Conservation (phyloP, 1,140 invertebrate species). For the Stegodyphus mimosarum region DNA sequence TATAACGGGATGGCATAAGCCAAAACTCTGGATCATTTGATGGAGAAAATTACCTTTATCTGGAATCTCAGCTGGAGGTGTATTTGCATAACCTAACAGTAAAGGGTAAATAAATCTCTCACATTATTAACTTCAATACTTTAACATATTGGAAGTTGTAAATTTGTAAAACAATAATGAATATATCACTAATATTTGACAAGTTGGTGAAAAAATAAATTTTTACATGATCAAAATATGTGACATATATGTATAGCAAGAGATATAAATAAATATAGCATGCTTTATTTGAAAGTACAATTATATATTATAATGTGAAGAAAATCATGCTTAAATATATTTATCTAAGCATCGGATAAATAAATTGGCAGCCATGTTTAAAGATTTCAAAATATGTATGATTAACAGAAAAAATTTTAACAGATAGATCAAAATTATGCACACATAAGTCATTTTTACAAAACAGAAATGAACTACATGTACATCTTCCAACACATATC, state of each 20-base stretch:
- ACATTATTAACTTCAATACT: background rate
- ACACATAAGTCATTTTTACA: too few relatives aligned
- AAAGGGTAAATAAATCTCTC: constrained; percentile 26
- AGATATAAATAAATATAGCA: background rate
- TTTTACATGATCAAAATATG: background rate
- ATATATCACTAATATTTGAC: background rate
- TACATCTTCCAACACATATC: too few relatives aligned
- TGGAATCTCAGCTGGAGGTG: constrained; percentile 25
- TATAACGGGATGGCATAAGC: constrained; percentile 66
- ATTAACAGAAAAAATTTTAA: too few relatives aligned
- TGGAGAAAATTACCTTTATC: constrained; percentile 65
- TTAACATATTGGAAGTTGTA: background rate
- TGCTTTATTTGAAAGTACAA: too few relatives aligned
- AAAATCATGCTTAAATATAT: too few relatives aligned
- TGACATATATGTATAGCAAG: constrained; percentile 8
- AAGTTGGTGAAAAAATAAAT: background rate
- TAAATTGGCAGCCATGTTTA: too few relatives aligned
- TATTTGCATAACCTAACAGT: constrained; percentile 65
- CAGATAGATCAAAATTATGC: too few relatives aligned
- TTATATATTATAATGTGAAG: too few relatives aligned
- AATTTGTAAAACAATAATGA: background rate
- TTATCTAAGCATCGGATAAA: too few relatives aligned
- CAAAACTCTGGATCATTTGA: constrained; percentile 63
- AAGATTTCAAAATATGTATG: too few relatives aligned
- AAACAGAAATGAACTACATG: too few relatives aligned